Base-by-base conservation (phyloP, 2,113 vertebrate genomes). In the Edolisoma coerulescens region DNA sequence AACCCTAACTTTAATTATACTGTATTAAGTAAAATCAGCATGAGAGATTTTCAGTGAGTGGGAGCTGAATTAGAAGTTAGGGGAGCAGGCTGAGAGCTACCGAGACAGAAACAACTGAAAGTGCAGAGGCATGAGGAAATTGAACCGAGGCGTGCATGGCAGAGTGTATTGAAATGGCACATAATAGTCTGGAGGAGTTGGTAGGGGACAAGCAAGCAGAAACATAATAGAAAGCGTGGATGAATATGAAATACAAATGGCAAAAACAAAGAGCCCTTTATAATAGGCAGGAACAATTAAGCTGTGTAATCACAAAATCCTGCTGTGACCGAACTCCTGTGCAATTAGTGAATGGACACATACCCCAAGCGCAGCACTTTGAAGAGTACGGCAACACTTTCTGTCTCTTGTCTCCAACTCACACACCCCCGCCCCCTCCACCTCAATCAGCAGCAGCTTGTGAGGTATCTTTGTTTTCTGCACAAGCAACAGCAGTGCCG, bases 11-110 rank as follows among this genome's bases (percentile, higher is more conserved):
- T 90, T 95, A 76, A 84, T 79, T 87, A 63, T 28, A 74, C 22
- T 75, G 42, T 79, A 75, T 76, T 96, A 95, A 96, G 80, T 96
- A 89, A 94, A 96, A 96, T 75, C 56, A 95, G 32, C 59, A 87
- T 56, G 85, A 94, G 89, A 52, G 4, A 49, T 61, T 94, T 89
- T 87, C 53, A 84, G 14, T 65, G 79, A 74, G 80, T 95, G 80
- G 88, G 94, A 95, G 91, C 89, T 95, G 89, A 96, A 95, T 95
- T 90, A 84, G 84, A 96, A 93, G 59, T 26, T 26, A 67, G 39
- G 42, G 53, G 26, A 95, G 91, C 77, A 57, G 85, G 87, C 90
- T 86, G 82, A 89, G 80, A 96, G 93, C 93, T 94, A 23, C 69
- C 8, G 32, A 89, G 89, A 77, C 35, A 81, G 76, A 71, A 96